Conservation (phyloP, 2,113 vertebrate species). For the Hiodon tergisus region DNA sequence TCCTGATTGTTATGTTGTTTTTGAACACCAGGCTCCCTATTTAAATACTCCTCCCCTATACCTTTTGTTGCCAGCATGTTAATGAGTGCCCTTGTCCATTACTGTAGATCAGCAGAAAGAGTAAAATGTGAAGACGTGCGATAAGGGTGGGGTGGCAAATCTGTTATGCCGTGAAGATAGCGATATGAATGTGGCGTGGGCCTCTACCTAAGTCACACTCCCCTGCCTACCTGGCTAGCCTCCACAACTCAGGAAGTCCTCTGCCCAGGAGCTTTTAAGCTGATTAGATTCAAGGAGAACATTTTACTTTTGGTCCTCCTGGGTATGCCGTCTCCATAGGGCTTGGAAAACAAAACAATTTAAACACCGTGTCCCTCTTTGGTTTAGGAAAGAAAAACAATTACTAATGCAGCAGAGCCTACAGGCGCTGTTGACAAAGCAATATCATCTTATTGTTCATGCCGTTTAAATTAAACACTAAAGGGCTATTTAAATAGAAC, state of each 20-base stretch:
- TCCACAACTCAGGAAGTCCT: background rate
- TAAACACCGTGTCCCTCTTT: background rate
- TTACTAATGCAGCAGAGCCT: background rate
- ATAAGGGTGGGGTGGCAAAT: background rate
- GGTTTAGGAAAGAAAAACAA: background rate
- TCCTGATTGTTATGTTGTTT: too few species aligned
- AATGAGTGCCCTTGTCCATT: background rate
- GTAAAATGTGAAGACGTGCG: background rate
- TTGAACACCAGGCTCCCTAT: too few species aligned
- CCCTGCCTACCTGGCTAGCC: background rate
- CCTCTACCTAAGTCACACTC: background rate
- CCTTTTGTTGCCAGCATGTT: background rate
- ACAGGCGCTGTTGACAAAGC: background rate
- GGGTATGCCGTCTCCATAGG: background rate
- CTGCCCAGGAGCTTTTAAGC: background rate
- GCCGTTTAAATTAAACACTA: background rate
- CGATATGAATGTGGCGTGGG: background rate
- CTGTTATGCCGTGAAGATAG: background rate
- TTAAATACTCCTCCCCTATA: background rate
- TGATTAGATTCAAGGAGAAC: background rate
- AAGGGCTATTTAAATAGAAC: background rate
- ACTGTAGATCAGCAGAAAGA: background rate
- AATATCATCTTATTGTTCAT: background rate
- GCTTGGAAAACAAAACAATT: background rate
- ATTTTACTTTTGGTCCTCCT: background rate